phyloP scores from a whole-genome alignment of 2,113 vertebrate genomes.

The Clarias gariepinus region DNA sequence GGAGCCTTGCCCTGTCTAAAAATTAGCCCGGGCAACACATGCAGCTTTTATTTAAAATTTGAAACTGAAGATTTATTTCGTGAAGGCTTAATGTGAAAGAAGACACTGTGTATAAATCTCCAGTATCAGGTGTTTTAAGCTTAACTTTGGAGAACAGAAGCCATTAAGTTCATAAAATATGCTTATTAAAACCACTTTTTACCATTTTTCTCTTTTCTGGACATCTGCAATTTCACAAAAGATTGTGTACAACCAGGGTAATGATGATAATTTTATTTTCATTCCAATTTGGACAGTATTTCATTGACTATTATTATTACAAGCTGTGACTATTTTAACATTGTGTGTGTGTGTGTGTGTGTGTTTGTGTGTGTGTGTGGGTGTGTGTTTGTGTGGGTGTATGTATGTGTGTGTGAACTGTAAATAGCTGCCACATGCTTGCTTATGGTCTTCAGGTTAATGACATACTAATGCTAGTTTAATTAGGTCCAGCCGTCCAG shows the following conservation, averaged over 20 bases:
- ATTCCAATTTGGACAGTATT: not conserved
- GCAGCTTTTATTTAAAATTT: not conserved
- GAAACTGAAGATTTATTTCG: not conserved
- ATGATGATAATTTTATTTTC: not conserved
- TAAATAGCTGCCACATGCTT: constrained; percentile 33
- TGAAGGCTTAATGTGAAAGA: not conserved
- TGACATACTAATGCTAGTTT: constrained; percentile 48
- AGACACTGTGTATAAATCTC: not conserved
- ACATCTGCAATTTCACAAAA: not conserved
- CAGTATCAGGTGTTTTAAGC: not conserved
- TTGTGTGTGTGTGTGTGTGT: not conserved
- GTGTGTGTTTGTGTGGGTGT: not conserved
- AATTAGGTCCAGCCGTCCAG: constrained; percentile 40
- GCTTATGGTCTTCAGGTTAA: constrained; percentile 42
- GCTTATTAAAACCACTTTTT: not conserved
- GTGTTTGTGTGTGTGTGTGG: constrained; percentile 4
- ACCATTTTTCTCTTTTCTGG: not conserved
- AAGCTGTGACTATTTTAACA: not conserved
- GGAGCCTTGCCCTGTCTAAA: not conserved
- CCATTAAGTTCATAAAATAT: not conserved
- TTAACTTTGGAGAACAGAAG: not conserved
- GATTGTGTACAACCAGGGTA: not conserved
- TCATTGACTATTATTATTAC: not conserved
- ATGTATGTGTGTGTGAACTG: not conserved
- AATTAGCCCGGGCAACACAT: not conserved